phyloP scores from a whole-genome alignment of 1,140 invertebrate species.

The Ladona fulva region DNA sequence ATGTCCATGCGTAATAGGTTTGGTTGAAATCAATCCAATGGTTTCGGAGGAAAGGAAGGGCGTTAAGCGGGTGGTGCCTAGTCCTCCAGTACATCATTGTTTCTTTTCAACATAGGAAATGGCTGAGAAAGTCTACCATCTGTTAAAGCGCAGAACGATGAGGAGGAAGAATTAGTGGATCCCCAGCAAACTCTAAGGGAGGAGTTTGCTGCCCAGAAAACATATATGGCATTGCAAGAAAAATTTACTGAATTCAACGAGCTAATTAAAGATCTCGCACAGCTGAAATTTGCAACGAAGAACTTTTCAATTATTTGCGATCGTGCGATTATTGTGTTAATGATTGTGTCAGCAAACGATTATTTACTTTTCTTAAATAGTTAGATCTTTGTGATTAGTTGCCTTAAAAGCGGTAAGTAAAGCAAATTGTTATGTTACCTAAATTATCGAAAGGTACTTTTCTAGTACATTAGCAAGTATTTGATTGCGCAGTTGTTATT shows the following conservation, averaged over 20 bases:
- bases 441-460: no score
- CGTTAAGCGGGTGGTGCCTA: no score
- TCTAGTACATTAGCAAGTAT: no score
- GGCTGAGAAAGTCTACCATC: background rate
- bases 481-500: no score
- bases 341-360: conserved; percentile 70
- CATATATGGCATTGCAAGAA: conserved; percentile 53
- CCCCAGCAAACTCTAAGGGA: conserved; percentile 59
- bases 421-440: no score
- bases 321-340: conserved; percentile 87
- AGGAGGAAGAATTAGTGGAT: conserved; percentile 63
- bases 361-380: conserved; percentile 66
- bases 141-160: conserved; percentile 39
- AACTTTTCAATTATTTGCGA: conserved; percentile 81
- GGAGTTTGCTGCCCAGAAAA: conserved; percentile 47
- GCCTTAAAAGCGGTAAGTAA: no score
- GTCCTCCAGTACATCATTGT: no score
- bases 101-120: background rate
- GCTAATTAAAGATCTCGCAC: conserved; percentile 72
- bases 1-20: no score
- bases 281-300: conserved; percentile 78
- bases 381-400: no score
- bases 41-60: no score
- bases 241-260: conserved; percentile 72
- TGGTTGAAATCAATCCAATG: no score